Conservation (phyloP, 1,140 invertebrate species). For the Globodera ellingtonae region DNA sequence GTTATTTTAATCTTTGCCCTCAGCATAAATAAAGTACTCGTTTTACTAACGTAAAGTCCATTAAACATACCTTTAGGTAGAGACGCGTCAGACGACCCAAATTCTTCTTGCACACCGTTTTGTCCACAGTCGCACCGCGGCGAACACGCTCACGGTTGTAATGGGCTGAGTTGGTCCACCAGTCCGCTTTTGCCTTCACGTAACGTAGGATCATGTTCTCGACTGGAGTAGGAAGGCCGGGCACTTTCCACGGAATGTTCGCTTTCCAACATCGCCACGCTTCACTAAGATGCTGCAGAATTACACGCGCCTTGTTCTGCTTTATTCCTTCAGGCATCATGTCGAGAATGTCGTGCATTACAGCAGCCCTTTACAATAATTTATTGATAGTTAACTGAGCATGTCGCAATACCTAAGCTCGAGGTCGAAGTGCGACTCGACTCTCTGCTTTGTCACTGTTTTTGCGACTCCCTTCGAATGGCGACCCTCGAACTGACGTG, state of each 20-base stretch:
- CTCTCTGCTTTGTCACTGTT: slow-evolving; percentile 98
- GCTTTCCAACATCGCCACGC: slow-evolving; percentile 99
- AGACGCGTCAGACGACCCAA: slow-evolving; percentile 90
- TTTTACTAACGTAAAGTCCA: background rate
- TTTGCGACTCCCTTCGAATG: slow-evolving; percentile 99
- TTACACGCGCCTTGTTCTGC: slow-evolving; percentile 97
- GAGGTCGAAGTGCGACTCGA: slow-evolving; percentile 98
- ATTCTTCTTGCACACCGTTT: slow-evolving; percentile 99
- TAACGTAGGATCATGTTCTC: slow-evolving; percentile 99
- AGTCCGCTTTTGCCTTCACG: slow-evolving; percentile 99
- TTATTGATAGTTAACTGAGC: slow-evolving; percentile 75
- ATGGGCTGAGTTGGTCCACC: slow-evolving; percentile 99
- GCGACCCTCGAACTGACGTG: slow-evolving; percentile 95
- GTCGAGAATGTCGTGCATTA: slow-evolving; percentile 99
- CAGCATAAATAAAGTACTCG: too few species aligned
- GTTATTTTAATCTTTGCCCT: too few species aligned
- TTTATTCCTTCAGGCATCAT: slow-evolving; percentile 99
- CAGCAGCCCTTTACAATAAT: slow-evolving; percentile 61
- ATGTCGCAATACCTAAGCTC: slow-evolving; percentile 75
- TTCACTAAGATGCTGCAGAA: slow-evolving; percentile 96
- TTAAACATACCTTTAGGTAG: slow-evolving; percentile 77
- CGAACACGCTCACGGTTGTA: slow-evolving; percentile 90
- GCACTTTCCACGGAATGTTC: slow-evolving; percentile 99
- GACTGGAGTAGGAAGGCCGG: slow-evolving; percentile 95
- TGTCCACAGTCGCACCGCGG: slow-evolving; percentile 79